A percentile compares a stretch with the other conserved stretches of the same genome.
These are phyloP conservation scores for Scytalopus superciliaris DNA, from an alignment of 2,113 vertebrate genomes.

Conservation along the genomic window DNA sequence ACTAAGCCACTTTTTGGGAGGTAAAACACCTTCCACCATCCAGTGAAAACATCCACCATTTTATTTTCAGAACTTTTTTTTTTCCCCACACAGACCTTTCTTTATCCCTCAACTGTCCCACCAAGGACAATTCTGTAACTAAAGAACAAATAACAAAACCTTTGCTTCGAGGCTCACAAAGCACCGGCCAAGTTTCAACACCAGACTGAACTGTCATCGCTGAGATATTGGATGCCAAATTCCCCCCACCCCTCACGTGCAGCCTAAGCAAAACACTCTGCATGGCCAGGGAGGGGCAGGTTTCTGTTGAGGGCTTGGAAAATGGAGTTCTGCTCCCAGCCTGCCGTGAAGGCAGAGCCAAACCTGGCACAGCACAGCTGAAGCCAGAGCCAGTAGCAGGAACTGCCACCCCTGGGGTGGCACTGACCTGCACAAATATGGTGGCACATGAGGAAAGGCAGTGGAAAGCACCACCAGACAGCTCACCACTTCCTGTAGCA, in stretches of 20 bases:
- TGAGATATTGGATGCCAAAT: not conserved
- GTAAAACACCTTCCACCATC: not conserved
- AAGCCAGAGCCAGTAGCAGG: not conserved
- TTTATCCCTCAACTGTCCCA: not conserved
- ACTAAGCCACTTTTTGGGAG: not conserved
- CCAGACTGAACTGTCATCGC: not conserved
- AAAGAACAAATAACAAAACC: slow-evolving; percentile 29
- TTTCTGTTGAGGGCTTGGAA: not conserved
- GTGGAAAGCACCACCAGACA: not conserved
- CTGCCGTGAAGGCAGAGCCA: not conserved
- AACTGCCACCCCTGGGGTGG: not conserved
- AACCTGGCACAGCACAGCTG: not conserved
- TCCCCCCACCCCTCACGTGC: slow-evolving; percentile 19
- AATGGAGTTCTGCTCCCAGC: not conserved
- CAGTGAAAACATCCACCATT: not conserved
- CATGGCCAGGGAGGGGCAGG: not conserved
- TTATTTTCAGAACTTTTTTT: not conserved
- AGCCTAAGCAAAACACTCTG: not conserved
- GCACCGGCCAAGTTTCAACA: slow-evolving; percentile 33
- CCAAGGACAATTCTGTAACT: not conserved
- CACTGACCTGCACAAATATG: not conserved
- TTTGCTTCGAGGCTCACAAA: slow-evolving; percentile 11
- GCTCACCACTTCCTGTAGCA: not conserved
- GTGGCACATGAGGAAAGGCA: not conserved
- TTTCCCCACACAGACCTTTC: not conserved